Evolutionary conservation across 2,113 vertebrate species (phyloP), one percentile per base, ranked within the genome.

Genomic region (Proterorhinus semilunaris): DNA sequence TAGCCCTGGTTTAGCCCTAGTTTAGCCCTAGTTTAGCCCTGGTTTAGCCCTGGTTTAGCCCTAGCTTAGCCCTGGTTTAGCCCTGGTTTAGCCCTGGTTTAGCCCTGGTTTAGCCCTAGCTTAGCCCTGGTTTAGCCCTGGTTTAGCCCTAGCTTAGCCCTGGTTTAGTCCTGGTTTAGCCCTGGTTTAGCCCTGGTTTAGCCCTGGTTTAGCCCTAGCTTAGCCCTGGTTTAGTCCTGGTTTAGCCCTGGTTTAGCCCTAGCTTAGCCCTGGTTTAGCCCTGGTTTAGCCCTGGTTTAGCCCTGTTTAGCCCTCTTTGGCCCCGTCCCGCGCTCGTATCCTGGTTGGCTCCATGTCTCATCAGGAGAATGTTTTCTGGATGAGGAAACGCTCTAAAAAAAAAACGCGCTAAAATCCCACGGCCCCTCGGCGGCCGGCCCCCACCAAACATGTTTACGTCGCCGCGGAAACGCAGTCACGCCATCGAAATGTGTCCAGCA

Each of bases 371-470:
- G 12, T 36, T 58, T 58, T 10, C 11, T 6, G 21, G 27, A 58
- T 58, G 55, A 58, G 55, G 55, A 11, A 36, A 58, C 27, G 11
- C 27, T 36, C 55, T 36, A 11, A 58, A 58, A 11, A 58, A 58
- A 36, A 58, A 42, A 27, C 10, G 7, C 36, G 21, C 42, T 58
- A 58, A 42, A 58, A 11, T 13, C 11, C 10, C 55, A 42, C 21
- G 13, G 6, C 42, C 55, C 55, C 55, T 58, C 55, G 12, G 55
- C 36, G 55, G 13, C 21, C 21, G 7, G 4, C 7, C 46, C 10
- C 5, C 7, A 47, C 7, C 27, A 58, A 58, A 58, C 55, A 58
- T 58, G 55, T 58, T 58, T 58, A 21, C 13, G 55, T 58, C 55
- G 6, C 55, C 27, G 36, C 11, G 27, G 55, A 58, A 58, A 58